phyloP scores from a whole-genome alignment of 2,888 invertebrate genomes.

The Clepsis dumicolana region DNA sequence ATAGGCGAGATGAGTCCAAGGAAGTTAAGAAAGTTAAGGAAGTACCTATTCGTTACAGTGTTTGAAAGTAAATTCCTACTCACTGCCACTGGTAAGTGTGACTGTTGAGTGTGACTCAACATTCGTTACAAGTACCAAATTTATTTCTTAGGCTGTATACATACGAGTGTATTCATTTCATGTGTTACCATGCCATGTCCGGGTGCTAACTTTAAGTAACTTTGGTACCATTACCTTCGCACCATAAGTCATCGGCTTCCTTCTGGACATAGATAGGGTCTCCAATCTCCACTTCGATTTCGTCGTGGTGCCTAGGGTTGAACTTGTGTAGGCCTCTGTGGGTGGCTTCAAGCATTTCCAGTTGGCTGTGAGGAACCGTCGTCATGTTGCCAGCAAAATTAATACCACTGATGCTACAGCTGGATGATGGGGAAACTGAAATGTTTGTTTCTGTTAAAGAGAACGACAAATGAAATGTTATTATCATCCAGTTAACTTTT shows the following conservation, averaged over 20 bases:
- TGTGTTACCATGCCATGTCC: no score
- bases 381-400: constrained; percentile 89
- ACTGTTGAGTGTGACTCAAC: no score
- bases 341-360: constrained; percentile 96
- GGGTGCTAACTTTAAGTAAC: background rate
- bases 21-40: no score
- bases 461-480: background rate
- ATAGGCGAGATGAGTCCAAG: no score
- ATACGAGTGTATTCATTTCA: no score
- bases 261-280: constrained; percentile 98
- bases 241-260: constrained; percentile 99
- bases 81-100: no score
- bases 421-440: constrained; percentile 87
- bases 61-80: no score
- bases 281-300: constrained; percentile 98
- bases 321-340: constrained; percentile 98
- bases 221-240: constrained; percentile 90
- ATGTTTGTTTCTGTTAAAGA: constrained; percentile 48
- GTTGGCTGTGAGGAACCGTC: constrained; percentile 91
- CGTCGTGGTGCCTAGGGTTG: constrained; percentile 97
- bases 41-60: no score
- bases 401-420: constrained; percentile 81
- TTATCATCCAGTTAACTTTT: no score
- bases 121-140: no score
- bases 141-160: no score